Percentiles rank a stretch among this genome's conserved stretches.
phyloP scores from a whole-genome alignment of 2,797 vertebrate species.

The Ispidina lecontei region DNA sequence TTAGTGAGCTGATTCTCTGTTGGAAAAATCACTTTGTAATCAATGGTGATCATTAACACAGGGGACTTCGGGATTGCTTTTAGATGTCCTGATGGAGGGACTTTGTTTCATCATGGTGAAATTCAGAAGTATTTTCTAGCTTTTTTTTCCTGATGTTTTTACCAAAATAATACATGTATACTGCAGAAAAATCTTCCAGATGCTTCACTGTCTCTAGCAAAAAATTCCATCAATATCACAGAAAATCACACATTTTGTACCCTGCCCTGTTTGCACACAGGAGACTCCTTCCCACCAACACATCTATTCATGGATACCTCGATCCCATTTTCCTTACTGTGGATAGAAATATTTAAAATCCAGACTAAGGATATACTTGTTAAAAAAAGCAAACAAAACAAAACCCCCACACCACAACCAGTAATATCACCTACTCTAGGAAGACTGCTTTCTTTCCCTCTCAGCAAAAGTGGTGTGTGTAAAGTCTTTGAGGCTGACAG shows the following conservation, averaged over 20 bases:
- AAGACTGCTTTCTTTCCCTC: not conserved
- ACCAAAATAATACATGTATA: not conserved
- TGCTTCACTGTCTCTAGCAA: not conserved
- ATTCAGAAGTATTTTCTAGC: not conserved
- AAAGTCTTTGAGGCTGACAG: not conserved
- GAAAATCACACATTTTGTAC: not conserved
- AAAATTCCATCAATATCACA: not conserved
- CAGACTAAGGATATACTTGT: not conserved
- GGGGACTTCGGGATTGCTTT: not conserved
- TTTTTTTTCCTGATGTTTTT: not conserved
- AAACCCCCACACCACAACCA: not conserved
- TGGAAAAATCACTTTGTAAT: constrained; percentile 29
- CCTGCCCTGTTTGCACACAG: not conserved
- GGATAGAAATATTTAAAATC: not conserved
- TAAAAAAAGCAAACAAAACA: not conserved
- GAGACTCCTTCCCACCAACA: not conserved
- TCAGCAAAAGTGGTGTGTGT: not conserved
- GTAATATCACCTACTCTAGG: not conserved
- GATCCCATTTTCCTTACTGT: rapidly evolving
- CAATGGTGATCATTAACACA: not conserved
- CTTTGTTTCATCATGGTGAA: not conserved
- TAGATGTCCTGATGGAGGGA: not conserved
- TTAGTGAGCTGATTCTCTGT: not conserved
- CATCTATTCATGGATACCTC: rapidly evolving
- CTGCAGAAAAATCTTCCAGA: not conserved